phyloP scores from a whole-genome alignment of 2,888 invertebrate species.

The Nycteola revayana region DNA sequence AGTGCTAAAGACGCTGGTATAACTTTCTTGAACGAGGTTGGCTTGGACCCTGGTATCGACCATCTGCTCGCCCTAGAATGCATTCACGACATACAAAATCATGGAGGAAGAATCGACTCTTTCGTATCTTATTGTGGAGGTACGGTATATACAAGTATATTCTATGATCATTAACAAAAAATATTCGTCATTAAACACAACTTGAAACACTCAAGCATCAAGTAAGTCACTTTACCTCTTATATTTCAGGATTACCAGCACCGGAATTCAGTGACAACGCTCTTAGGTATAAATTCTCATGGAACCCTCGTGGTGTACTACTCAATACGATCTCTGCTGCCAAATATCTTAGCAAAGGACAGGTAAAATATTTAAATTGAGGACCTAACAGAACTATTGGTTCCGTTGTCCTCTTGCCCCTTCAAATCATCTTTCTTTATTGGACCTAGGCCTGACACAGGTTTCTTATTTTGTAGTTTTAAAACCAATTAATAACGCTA shows the following conservation, averaged over 20 bases:
- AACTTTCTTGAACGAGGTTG: conserved; percentile 97
- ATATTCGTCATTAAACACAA: too few species aligned
- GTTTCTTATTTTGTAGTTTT: too few species aligned
- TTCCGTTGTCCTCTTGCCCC: too few species aligned
- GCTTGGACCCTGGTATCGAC: conserved; percentile 99
- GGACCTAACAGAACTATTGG: too few species aligned
- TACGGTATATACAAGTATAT: too few species aligned
- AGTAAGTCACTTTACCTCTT: too few species aligned
- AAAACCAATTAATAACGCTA: too few species aligned
- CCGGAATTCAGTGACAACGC: conserved; percentile 97
- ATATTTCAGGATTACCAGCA: conserved; percentile 93
- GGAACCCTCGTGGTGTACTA: conserved; percentile 97
- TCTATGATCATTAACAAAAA: too few species aligned
- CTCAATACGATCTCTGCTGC: conserved; percentile 95
- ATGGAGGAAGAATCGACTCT: conserved; percentile 95
- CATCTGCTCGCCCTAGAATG: conserved; percentile 98
- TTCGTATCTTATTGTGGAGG: conserved; percentile 98
- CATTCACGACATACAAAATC: conserved; percentile 94
- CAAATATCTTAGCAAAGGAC: conserved; percentile 90
- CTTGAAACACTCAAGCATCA: too few species aligned
- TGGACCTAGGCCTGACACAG: too few species aligned
- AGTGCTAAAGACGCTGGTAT: conserved; percentile 94
- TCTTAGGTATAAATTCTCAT: conserved; percentile 95
- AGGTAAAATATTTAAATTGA: conserved; percentile 73
- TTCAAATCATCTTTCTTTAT: too few species aligned